Evolutionary conservation across 1,140 invertebrate species (phyloP).

Genomic region (Leptinotarsa defecta): DNA sequence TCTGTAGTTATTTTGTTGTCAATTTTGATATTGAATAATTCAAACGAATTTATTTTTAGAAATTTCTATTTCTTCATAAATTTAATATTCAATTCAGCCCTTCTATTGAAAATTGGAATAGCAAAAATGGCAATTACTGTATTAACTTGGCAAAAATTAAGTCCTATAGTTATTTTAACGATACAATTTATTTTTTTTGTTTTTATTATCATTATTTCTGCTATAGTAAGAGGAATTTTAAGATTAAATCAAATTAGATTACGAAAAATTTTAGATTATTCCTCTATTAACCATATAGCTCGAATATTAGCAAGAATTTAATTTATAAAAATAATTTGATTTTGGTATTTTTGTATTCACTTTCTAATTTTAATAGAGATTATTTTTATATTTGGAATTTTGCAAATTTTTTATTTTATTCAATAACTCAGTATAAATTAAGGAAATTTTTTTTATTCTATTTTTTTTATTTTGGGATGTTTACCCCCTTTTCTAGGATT

Average conservation of each 20-base stretch:
- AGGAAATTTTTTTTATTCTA: slow-evolving; percentile 39
- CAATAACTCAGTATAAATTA: too few species aligned
- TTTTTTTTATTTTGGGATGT: slow-evolving; percentile 60
- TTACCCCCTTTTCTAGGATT: slow-evolving; percentile 41
- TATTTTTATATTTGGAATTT: slow-evolving; percentile 47
- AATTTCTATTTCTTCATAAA: too few species aligned
- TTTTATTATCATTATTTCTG: slow-evolving; percentile 46
- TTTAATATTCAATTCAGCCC: too few species aligned
- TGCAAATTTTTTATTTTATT: too few species aligned
- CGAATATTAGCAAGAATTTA: slow-evolving; percentile 54
- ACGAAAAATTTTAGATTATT: slow-evolving; percentile 60
- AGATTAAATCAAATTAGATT: slow-evolving; percentile 60
- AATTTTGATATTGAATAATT: too few species aligned
- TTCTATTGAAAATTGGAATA: too few species aligned
- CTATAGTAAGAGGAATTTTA: slow-evolving; percentile 48
- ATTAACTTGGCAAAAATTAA: too few species aligned
- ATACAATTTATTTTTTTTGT: slow-evolving; percentile 47
- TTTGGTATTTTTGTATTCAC: slow-evolving; percentile 40
- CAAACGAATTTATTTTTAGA: too few species aligned
- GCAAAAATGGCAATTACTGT: too few species aligned
- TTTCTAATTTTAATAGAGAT: slow-evolving; percentile 54
- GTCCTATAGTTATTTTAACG: slow-evolving; percentile 32
- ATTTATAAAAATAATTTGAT: too few species aligned
- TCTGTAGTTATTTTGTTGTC: too few species aligned
- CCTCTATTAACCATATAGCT: slow-evolving; percentile 62